phyloP scores from a whole-genome alignment of 2,888 invertebrate species.

The Patella ulyssiponensis region DNA sequence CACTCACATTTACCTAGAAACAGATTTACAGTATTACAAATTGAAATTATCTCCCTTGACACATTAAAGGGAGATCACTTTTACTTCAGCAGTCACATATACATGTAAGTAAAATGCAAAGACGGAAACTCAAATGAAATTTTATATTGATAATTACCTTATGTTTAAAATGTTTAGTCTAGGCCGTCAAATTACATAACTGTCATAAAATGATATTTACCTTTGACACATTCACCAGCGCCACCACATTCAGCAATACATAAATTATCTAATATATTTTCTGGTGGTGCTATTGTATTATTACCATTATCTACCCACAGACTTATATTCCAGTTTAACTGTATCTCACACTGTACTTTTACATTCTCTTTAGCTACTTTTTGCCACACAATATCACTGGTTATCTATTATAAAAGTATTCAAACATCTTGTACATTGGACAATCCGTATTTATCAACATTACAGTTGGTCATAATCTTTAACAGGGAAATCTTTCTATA shows the following conservation, averaged over 20 bases:
- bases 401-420: constrained; percentile 31
- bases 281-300: constrained; percentile 29
- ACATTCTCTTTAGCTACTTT: constrained; percentile 41
- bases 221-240: constrained; percentile 44
- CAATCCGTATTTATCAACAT: neutral
- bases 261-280: constrained; percentile 30
- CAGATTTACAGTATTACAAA: neutral
- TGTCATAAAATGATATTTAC: constrained; percentile 28
- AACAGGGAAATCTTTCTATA: no score
- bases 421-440: neutral
- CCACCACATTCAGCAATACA: constrained; percentile 47
- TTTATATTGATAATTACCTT: no score
- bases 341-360: constrained; percentile 44
- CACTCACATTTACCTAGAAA: constrained; percentile 39
- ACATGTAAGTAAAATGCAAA: no score
- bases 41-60: neutral
- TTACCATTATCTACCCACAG: constrained; percentile 35
- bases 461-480: no score
- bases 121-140: no score
- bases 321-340: constrained; percentile 37
- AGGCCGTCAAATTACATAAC: no score
- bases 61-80: no score
- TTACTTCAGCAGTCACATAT: no score
- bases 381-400: constrained; percentile 38
- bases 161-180: no score